Evolutionary conservation across 2,113 vertebrate genomes (phyloP).

Genomic region (Haliaeetus leucogaster): DNA sequence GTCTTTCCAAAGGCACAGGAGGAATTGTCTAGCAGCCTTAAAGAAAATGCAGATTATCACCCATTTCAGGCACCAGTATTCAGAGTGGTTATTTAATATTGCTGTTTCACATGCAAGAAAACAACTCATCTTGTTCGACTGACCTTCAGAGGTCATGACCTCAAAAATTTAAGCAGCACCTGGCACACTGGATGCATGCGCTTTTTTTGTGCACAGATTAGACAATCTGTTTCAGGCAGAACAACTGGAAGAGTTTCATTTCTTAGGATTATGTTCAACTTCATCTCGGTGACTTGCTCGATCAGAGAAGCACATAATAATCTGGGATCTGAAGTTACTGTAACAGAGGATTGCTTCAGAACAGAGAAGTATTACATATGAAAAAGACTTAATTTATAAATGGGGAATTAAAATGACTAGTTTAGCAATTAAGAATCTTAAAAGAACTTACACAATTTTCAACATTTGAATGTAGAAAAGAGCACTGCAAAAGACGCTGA

Average conservation of each 20-base stretch:
- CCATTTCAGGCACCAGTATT: neutral
- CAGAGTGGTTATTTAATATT: neutral
- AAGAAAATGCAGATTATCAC: neutral
- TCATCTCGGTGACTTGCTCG: neutral
- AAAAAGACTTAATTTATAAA: neutral
- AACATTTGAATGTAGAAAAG: neutral
- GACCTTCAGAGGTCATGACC: neutral
- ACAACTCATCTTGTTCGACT: neutral
- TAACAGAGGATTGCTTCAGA: neutral
- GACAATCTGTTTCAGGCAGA: neutral
- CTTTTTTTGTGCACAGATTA: neutral
- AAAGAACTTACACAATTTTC: neutral
- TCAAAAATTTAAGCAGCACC: neutral
- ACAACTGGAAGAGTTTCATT: neutral
- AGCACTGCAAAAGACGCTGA: neutral
- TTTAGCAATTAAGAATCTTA: neutral
- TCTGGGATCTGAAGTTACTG: neutral
- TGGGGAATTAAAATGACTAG: neutral
- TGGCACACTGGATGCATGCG: fast-evolving
- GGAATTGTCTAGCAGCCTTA: neutral
- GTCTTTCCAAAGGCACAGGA: neutral
- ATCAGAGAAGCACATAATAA: neutral
- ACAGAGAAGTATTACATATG: neutral
- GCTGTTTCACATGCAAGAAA: neutral
- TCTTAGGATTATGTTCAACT: neutral